Evolutionary conservation across 1,140 invertebrate genomes (phyloP).

Genomic region (Drosophila sucinea): DNA sequence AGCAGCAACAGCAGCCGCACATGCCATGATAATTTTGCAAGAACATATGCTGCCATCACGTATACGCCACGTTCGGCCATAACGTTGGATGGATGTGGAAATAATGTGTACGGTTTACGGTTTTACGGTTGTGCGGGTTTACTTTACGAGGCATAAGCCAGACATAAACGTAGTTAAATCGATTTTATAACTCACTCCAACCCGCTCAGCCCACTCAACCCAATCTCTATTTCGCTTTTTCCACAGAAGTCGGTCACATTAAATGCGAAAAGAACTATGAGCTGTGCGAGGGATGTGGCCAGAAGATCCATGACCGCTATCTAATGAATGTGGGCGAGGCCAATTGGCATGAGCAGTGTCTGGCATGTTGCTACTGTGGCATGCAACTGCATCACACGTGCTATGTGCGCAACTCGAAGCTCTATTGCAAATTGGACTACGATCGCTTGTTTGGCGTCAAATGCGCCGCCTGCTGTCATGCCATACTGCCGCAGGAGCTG

Average conservation of each 20-base stretch:
- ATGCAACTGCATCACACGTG: constrained; percentile 93
- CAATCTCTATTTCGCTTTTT: background rate
- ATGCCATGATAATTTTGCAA: constrained; percentile 64
- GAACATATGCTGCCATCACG: constrained; percentile 62
- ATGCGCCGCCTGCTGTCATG: constrained; percentile 95
- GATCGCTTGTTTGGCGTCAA: constrained; percentile 97
- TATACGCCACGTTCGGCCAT: constrained; percentile 53
- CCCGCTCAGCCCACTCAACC: background rate
- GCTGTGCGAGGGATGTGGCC: constrained; percentile 95
- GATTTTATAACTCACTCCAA: constrained; percentile 32
- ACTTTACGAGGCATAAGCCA: background rate
- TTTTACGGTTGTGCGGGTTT: background rate
- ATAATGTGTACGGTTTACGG: background rate
- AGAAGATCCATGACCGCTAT: constrained; percentile 96
- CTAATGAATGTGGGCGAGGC: constrained; percentile 95
- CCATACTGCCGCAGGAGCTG: constrained; percentile 95
- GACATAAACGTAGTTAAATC: constrained; percentile 11
- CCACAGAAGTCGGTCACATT: constrained; percentile 84
- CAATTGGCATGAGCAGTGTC: constrained; percentile 97
- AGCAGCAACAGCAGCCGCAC: constrained; percentile 31
- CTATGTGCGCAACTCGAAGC: constrained; percentile 94
- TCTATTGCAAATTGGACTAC: constrained; percentile 98
- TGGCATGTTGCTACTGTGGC: constrained; percentile 95
- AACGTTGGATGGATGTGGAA: constrained; percentile 19
- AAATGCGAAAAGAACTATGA: constrained; percentile 88